Base-by-base conservation (phyloP, 2,113 vertebrate genomes). In the Gallinago undulata region DNA sequence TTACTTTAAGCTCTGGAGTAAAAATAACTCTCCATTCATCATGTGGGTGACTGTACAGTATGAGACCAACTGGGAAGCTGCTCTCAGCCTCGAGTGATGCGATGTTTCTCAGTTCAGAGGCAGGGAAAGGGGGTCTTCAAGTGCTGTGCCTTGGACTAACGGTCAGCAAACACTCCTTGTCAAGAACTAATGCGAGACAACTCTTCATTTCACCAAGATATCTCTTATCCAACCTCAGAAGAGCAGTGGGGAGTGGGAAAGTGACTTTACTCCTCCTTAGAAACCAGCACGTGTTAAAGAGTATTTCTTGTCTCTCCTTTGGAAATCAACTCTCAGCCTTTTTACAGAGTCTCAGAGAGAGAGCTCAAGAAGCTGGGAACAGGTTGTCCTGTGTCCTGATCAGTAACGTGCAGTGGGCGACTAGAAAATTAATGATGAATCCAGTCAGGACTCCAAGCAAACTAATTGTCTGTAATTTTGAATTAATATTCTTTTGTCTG, bases 11-110 rank as follows among this genome's bases (percentile, higher is more conserved):
- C 74, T 75, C 21, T 0, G 0, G 51, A 75, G 76, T 84, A 93
- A 96, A 96, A 96, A 94, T 95, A 95, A 74, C 75, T 94, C 86
- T 81, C 64, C 59, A 80, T 92, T 95, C 63, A 80, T 93, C 87
- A 56, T 84, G 59, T n/a, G 55, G 74, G 19, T 63, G 83, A 15
- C 53, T 63, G 35, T 48, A 76, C 18, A 69, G 66, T 55, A 41
- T 62, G 77, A 87, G 19, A 47, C 62, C 64, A 84, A 68, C 7
- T 11, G 62, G 75, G 68, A 93, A 88, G 48, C 19, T 91, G 39
- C 45, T 75, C 60, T 74, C 78, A 95, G 64, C 23, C 30, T 64
- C 0, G 0, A 81, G 60, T 33, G 64, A 84, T 37, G 48, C 0
- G 3, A 14, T 75, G 33, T 35, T 90, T 89, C n/a, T n/a, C 25